Percentiles rank a stretch among this genome's conserved stretches.
Conservation (phyloP, 2,797 vertebrate genomes). For the Prionace glauca region DNA sequence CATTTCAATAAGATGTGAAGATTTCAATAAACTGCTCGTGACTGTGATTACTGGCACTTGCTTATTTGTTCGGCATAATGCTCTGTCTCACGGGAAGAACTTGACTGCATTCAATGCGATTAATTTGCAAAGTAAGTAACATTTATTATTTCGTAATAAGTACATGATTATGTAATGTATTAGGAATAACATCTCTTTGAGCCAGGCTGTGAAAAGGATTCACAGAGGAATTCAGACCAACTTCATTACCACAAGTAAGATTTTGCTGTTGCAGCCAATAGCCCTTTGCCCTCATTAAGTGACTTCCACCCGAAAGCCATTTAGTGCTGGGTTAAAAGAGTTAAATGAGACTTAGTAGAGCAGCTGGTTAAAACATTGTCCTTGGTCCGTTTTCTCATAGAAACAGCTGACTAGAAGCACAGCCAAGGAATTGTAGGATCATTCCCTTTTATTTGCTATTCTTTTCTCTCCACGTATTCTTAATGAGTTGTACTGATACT, state of each 20-base stretch:
- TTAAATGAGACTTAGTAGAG: neutral
- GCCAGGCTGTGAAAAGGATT: slow-evolving; percentile 21
- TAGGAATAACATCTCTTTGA: slow-evolving; percentile 24
- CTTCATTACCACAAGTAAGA: slow-evolving; percentile 7
- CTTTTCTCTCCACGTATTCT: neutral
- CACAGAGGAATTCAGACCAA: slow-evolving; percentile 11
- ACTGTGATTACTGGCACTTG: slow-evolving; percentile 21
- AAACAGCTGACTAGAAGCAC: neutral
- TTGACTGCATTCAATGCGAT: slow-evolving; percentile 29
- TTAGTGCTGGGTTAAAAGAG: slow-evolving; percentile 6
- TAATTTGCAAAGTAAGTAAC: slow-evolving; percentile 33
- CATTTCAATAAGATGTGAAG: slow-evolving; percentile 1
- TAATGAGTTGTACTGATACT: neutral
- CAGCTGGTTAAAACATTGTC: neutral
- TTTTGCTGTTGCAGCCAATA: neutral
- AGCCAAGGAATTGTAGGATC: neutral
- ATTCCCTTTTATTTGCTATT: neutral
- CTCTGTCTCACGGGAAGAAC: slow-evolving; percentile 23
- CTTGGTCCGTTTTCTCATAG: neutral
- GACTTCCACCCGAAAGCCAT: slow-evolving; percentile 2
- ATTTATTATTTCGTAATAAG: slow-evolving; percentile 33
- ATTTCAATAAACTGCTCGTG: slow-evolving; percentile 15
- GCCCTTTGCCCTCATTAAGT: slow-evolving; percentile 35
- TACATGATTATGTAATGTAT: slow-evolving; percentile 35
- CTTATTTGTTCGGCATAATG: slow-evolving; percentile 27